A percentile compares a stretch with the other conserved stretches of the same genome.
These are phyloP conservation scores for Cephalopachus bancanus DNA, from an alignment of 2,797 vertebrate species.

Conservation along the genomic window DNA sequence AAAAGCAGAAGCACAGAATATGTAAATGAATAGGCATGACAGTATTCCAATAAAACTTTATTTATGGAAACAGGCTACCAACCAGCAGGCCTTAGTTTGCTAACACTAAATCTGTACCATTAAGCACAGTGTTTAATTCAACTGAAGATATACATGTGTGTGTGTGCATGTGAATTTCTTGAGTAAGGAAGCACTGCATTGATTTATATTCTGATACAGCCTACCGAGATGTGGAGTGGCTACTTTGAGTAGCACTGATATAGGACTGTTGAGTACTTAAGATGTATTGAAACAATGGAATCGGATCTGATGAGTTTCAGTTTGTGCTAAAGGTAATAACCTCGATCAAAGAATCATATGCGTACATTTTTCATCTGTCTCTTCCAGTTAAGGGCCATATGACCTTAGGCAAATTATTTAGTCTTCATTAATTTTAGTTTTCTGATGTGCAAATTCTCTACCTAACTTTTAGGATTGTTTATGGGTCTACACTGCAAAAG, in stretches of 20 bases:
- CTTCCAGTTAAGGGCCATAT: too few relatives aligned
- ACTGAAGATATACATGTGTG: background rate
- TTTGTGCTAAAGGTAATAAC: too few relatives aligned
- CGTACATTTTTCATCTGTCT: too few relatives aligned
- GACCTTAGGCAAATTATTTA: slow-evolving; percentile 7
- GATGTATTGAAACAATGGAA: too few relatives aligned
- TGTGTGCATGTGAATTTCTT: too few relatives aligned
- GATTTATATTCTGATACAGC: too few relatives aligned
- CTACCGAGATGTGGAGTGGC: too few relatives aligned
- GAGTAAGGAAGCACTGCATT: too few relatives aligned
- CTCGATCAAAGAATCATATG: too few relatives aligned
- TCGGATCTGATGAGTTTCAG: too few relatives aligned
- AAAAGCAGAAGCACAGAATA: background rate
- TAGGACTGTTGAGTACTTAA: too few relatives aligned
- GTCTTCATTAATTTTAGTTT: background rate
- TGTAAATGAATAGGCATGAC: background rate
- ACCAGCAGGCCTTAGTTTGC: background rate
- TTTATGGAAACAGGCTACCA: background rate
- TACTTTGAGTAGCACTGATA: too few relatives aligned
- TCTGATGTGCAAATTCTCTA: background rate
- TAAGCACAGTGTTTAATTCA: background rate
- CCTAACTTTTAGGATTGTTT: background rate
- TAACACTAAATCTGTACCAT: background rate
- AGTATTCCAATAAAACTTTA: background rate
- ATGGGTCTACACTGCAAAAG: background rate